These are phyloP conservation scores for Adelges cooleyi DNA, from an alignment of 1,140 invertebrate genomes.

Conservation along the genomic window DNA sequence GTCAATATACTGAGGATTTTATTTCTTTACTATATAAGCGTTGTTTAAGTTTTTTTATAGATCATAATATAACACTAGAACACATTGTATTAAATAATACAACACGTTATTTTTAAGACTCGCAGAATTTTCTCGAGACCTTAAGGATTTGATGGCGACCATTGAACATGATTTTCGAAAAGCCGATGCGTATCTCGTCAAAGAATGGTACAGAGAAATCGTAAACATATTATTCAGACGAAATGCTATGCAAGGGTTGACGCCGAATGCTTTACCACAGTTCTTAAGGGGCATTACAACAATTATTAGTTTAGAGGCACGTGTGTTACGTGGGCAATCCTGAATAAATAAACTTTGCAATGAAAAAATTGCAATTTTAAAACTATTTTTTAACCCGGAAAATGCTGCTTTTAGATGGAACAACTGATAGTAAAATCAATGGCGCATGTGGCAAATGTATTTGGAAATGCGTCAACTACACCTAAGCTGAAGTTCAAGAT, in stretches of 20 bases:
- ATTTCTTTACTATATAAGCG: too few species aligned
- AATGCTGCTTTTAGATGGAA: not conserved
- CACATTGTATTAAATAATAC: too few species aligned
- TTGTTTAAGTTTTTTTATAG: too few species aligned
- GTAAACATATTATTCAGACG: not conserved
- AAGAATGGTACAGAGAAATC: constrained; percentile 15
- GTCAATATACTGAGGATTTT: too few species aligned
- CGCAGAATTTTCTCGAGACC: constrained; percentile 12
- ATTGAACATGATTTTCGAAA: constrained; percentile 35
- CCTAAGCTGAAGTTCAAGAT: constrained; percentile 43
- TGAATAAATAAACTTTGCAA: too few species aligned
- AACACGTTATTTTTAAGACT: not conserved
- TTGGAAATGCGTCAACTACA: constrained; percentile 38
- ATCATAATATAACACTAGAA: too few species aligned
- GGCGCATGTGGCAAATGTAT: constrained; percentile 41
- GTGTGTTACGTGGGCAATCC: too few species aligned
- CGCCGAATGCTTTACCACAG: not conserved
- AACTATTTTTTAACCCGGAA: too few species aligned
- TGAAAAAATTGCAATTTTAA: too few species aligned
- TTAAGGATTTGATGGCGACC: constrained; percentile 4
- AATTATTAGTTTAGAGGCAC: constrained; percentile 7
- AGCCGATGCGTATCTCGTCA: not conserved
- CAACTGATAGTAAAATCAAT: constrained; percentile 41
- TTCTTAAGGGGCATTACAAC: constrained; percentile 7
- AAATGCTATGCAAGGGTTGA: not conserved